Evolutionary conservation across 2,113 vertebrate species (phyloP).

Genomic region (Saguinus midas): DNA sequence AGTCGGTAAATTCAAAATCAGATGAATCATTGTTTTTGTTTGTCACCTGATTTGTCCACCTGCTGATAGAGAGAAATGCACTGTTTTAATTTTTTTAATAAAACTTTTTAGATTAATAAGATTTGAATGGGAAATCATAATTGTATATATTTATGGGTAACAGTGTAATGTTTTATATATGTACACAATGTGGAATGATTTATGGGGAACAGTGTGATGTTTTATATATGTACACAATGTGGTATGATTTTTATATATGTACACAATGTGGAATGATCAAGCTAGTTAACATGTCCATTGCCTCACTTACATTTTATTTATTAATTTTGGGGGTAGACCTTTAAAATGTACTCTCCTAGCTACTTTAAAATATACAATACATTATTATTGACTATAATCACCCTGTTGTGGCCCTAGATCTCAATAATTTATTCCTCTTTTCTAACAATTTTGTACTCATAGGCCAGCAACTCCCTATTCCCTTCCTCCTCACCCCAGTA

Average conservation of each 20-base stretch:
- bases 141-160: not conserved
- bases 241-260: not conserved
- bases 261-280: no score
- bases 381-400: not conserved
- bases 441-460: not conserved
- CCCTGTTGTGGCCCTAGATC: no score
- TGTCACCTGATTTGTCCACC: conserved; percentile 43
- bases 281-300: not conserved
- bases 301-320: not conserved
- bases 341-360: not conserved
- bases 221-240: not conserved
- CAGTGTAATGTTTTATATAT: not conserved
- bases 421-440: not conserved
- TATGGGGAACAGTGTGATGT: not conserved
- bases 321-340: not conserved
- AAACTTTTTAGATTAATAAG: not conserved
- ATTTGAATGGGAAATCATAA: not conserved
- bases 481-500: not conserved
- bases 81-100: not conserved
- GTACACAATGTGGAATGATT: not conserved
- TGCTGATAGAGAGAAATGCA: not conserved
- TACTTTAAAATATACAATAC: not conserved
- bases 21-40: conserved; percentile 42
- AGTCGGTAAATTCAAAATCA: conserved; percentile 30
- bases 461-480: not conserved